Evolutionary conservation across 1,140 invertebrate species (phyloP).

Genomic region (Notospermus geniculatus): DNA sequence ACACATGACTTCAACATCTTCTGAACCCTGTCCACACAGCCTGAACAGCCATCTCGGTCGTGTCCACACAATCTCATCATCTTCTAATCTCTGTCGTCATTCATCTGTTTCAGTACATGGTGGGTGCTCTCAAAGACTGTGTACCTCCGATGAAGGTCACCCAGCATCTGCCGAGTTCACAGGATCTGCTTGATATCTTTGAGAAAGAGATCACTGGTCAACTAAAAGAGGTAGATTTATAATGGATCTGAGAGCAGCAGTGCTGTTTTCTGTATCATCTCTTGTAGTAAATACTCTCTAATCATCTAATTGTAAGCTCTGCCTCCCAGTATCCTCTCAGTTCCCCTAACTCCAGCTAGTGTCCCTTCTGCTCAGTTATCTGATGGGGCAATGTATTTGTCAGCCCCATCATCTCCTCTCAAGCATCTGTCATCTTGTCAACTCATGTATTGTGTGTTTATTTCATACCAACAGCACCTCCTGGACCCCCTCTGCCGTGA

Average conservation of each 20-base stretch:
- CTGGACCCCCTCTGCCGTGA: constrained; percentile 76
- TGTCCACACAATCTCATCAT: no score
- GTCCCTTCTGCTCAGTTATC: no score
- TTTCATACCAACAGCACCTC: constrained; percentile 58
- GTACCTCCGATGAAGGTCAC: constrained; percentile 48
- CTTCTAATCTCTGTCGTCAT: not conserved
- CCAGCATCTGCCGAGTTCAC: constrained; percentile 46
- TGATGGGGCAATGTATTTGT: not conserved
- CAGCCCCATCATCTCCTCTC: not conserved
- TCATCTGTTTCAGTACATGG: constrained; percentile 62
- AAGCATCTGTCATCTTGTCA: no score
- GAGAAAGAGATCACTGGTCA: constrained; percentile 50
- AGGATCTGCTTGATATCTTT: constrained; percentile 50
- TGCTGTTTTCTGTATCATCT: not conserved
- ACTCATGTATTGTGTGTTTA: no score
- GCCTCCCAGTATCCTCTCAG: no score
- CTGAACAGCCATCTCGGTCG: no score
- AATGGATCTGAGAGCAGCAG: no score
- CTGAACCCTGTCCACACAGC: no score
- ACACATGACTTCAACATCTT: no score
- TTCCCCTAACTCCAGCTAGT: no score
- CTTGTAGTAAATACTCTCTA: no score
- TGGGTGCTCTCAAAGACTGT: constrained; percentile 67
- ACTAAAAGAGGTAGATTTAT: constrained; percentile 54
- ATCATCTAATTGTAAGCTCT: no score